Evolutionary conservation across 2,888 invertebrate species (phyloP).

Genomic region (Hypolimnas misippus): DNA sequence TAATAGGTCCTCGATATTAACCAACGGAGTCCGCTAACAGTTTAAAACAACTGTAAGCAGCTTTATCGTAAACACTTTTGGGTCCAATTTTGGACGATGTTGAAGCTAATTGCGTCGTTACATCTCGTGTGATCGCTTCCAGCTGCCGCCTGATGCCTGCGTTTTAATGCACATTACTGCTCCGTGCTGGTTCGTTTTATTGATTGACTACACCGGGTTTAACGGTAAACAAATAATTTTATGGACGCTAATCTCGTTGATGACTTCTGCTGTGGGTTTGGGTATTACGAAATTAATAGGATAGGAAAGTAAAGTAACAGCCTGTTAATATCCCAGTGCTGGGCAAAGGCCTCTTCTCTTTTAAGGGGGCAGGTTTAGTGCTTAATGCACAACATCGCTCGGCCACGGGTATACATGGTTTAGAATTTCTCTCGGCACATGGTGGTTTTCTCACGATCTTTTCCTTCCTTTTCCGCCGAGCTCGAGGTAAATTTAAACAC

Average conservation of each 20-base stretch:
- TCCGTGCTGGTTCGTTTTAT: background rate
- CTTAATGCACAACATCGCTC: too few species aligned
- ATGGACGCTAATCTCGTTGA: background rate
- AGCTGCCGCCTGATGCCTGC: slow-evolving; percentile 4
- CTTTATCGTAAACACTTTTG: slow-evolving; percentile 5
- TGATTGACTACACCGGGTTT: background rate
- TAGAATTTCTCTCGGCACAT: too few species aligned
- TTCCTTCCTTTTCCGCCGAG: too few species aligned
- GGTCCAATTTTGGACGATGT: slow-evolving; percentile 8
- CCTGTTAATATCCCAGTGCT: too few species aligned
- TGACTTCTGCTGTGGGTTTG: too few species aligned
- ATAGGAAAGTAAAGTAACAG: too few species aligned
- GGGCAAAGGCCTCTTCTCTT: too few species aligned
- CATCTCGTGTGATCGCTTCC: slow-evolving; percentile 3
- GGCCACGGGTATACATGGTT: too few species aligned
- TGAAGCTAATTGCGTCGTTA: background rate
- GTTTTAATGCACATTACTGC: slow-evolving; percentile 9
- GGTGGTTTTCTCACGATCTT: too few species aligned
- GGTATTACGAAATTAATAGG: too few species aligned
- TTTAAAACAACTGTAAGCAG: slow-evolving; percentile 1
- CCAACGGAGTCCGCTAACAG: slow-evolving; percentile 4
- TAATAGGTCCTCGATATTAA: slow-evolving; percentile 8
- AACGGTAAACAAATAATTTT: background rate
- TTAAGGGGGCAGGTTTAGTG: too few species aligned
- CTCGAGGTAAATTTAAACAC: too few species aligned